Base-by-base conservation (phyloP, 2,113 vertebrate genomes). In the Ciconia boyciana region DNA sequence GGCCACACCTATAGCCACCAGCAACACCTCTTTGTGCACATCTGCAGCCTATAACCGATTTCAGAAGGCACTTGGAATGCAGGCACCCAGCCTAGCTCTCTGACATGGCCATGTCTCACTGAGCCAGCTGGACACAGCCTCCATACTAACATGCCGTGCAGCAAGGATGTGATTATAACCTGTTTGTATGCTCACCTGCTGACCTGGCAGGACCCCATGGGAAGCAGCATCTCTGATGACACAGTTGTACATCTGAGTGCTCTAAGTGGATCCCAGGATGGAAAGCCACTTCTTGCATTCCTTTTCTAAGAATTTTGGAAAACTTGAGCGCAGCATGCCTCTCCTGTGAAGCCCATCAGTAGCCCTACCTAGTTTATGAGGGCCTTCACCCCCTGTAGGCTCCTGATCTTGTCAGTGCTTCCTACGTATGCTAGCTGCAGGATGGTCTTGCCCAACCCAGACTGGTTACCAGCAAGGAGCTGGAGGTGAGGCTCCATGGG, bases 41-140 rank as follows among this genome's bases (percentile, higher is more conserved):
- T 0, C 6, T 48, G 34, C 46, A 49, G 36, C 13, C 36, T 2
- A 0, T 15, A 12, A 20, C n/a, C 3, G 2, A 26, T 87, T 69
- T 41, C 64, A 74, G n/a, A 44, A 65, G 43, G 36, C 75, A 46
- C 7, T 20, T 1, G 13, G n/a, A 54, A 29, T 18, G n/a, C 49
- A 31, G 43, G 25, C 3, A 8, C 46, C 19, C 41, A 82, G 80
- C 60, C 55, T 34, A 17, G 54, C 60, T 57, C 55, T 19, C 18
- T 5, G 10, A 46, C 43, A 39, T 2, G 1, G 65, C 69, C 74
- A 15, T 8, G 8, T 5, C 32, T 39, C 64, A 7, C n/a, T 29
- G 55, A 34, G 32, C 25, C 16, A 48, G 58, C 83, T 36, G 29
- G 44, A 31, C 20, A 12, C 39, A 26, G 41, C 43, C 49, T 57